Conservation (phyloP, 2,797 vertebrate species). For the Micromesistius poutassou region DNA sequence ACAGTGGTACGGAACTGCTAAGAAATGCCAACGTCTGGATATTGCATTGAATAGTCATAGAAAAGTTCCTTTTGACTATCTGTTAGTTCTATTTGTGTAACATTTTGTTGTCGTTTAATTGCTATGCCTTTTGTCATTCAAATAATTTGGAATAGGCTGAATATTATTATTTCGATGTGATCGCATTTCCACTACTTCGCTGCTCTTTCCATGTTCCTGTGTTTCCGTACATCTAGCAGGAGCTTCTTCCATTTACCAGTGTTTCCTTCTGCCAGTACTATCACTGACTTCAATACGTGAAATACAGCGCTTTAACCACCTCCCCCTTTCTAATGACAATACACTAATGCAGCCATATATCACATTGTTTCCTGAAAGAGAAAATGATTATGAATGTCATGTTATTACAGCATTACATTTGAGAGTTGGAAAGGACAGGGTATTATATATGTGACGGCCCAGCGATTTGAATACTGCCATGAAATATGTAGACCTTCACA, state of each 20-base stretch:
- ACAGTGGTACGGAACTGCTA: not conserved
- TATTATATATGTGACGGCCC: not conserved
- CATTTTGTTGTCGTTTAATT: not conserved
- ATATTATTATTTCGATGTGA: not conserved
- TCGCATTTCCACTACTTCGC: not conserved
- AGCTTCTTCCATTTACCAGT: not conserved
- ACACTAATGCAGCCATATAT: not conserved
- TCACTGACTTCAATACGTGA: too few relatives aligned
- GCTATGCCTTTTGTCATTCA: not conserved
- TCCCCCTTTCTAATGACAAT: too few relatives aligned
- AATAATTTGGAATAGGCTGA: not conserved
- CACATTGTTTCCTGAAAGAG: not conserved
- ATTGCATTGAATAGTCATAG: not conserved
- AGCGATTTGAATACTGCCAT: not conserved
- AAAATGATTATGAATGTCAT: not conserved
- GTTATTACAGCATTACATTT: not conserved
- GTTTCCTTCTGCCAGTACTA: not conserved
- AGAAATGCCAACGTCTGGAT: not conserved
- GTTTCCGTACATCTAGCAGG: not conserved
- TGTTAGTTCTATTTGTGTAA: not conserved
- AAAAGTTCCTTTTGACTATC: not conserved
- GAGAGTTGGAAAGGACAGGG: not conserved
- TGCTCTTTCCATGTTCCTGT: not conserved
- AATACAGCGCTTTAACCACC: too few relatives aligned
- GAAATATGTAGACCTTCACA: not conserved